Conservation (phyloP, 2,113 vertebrate species). For the Oreochromis tanganicae region DNA sequence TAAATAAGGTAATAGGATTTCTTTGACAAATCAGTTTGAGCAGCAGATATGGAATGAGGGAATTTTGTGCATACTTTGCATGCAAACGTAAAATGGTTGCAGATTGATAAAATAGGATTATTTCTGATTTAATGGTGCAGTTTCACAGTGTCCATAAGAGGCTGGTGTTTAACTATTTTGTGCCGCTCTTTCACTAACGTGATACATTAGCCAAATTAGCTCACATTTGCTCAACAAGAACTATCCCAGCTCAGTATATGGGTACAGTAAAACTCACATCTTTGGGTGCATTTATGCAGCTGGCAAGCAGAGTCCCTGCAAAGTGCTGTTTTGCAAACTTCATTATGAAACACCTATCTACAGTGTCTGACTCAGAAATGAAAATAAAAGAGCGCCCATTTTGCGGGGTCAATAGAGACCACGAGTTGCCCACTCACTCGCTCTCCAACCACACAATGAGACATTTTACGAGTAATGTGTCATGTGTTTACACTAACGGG, state of each 20-base stretch:
- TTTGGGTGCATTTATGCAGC: conserved; percentile 44
- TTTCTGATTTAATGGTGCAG: conserved; percentile 26
- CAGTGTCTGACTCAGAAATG: conserved; percentile 48
- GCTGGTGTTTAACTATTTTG: conserved; percentile 14
- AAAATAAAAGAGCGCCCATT: conserved; percentile 40
- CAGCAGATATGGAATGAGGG: conserved; percentile 31
- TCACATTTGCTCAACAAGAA: conserved; percentile 25
- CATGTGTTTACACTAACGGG: conserved; percentile 55
- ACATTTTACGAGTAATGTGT: conserved; percentile 54
- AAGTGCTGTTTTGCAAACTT: conserved; percentile 55
- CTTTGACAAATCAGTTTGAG: conserved; percentile 16
- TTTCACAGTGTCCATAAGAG: conserved; percentile 11
- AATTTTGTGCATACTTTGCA: conserved; percentile 15
- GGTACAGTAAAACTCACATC: conserved; percentile 28
- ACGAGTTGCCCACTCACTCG: conserved; percentile 44
- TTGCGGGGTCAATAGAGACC: conserved; percentile 39
- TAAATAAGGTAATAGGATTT: conserved; percentile 56
- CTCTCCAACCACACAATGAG: conserved; percentile 57
- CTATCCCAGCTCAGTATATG: conserved; percentile 5
- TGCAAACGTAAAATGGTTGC: conserved; percentile 7
- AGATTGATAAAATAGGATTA: conserved; percentile 35
- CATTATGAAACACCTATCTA: conserved; percentile 45
- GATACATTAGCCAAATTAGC: conserved; percentile 39
- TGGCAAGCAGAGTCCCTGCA: conserved; percentile 20
- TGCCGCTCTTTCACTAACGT: neutral